These are phyloP conservation scores for Pomacea canaliculata DNA, from an alignment of 2,888 invertebrate species.

Conservation along the genomic window DNA sequence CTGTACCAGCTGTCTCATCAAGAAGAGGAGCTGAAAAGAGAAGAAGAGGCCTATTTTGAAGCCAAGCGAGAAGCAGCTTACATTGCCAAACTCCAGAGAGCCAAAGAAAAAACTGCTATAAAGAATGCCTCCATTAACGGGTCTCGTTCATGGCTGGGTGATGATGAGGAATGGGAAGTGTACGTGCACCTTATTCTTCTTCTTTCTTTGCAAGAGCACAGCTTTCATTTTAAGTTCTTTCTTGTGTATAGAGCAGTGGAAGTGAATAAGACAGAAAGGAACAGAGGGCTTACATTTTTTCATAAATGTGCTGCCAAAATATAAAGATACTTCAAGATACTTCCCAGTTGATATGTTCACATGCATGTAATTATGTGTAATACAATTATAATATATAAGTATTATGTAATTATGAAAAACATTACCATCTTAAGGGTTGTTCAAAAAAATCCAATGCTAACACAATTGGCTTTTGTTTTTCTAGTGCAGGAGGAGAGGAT, in stretches of 20 bases:
- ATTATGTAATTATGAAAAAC: too few species aligned
- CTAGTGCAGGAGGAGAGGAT: conserved; percentile 66
- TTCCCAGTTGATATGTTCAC: too few species aligned
- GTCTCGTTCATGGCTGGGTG: conserved; percentile 53
- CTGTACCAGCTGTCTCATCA: conserved; percentile 60
- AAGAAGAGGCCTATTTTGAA: conserved; percentile 66
- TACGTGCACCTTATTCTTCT: conserved; percentile 38
- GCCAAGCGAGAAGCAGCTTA: conserved; percentile 64
- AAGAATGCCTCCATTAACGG: conserved; percentile 39
- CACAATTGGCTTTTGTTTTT: too few species aligned
- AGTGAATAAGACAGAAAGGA: too few species aligned
- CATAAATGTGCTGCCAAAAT: too few species aligned
- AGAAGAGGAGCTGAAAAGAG: conserved; percentile 64
- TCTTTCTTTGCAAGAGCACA: background rate
- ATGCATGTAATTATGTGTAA: too few species aligned
- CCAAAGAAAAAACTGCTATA: conserved; percentile 53
- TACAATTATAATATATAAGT: too few species aligned
- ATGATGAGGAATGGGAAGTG: conserved; percentile 67
- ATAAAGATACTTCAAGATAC: too few species aligned
- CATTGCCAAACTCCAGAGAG: conserved; percentile 54
- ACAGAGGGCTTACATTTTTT: too few species aligned
- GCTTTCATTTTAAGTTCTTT: background rate
- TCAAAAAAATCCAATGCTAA: too few species aligned
- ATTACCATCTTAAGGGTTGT: too few species aligned
- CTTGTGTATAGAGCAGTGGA: too few species aligned